Evolutionary conservation across 2,888 invertebrate genomes (phyloP).

Genomic region (Himalopsyche japonica): DNA sequence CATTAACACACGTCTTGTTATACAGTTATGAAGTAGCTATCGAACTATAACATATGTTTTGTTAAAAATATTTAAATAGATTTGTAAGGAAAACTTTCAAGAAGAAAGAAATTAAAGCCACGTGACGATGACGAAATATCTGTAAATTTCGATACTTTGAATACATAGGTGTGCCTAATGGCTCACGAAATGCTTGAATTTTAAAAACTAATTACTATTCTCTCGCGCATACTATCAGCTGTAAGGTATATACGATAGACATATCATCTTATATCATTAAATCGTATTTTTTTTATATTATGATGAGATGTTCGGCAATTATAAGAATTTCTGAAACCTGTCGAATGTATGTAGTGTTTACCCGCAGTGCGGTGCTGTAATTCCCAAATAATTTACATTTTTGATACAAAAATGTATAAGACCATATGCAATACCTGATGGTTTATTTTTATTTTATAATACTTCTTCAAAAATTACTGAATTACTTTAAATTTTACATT

Average conservation of each 20-base stretch:
- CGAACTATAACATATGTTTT: too few relatives aligned
- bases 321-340: not conserved
- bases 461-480: too few relatives aligned
- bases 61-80: too few relatives aligned
- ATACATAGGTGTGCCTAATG: not conserved
- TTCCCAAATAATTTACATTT: too few relatives aligned
- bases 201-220: not conserved
- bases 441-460: too few relatives aligned
- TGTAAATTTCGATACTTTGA: not conserved
- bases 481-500: too few relatives aligned
- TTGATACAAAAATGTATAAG: too few relatives aligned
- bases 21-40: too few relatives aligned
- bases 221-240: not conserved
- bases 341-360: not conserved
- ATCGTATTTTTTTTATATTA: not conserved
- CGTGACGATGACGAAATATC: not conserved
- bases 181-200: not conserved
- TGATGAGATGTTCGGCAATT: not conserved
- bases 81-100: not conserved
- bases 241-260: not conserved
- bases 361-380: not conserved
- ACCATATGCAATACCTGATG: too few relatives aligned
- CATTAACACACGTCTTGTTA: too few relatives aligned
- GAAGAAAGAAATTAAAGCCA: not conserved
- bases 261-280: not conserved